Base-by-base conservation (phyloP, 1,140 invertebrate genomes). In the Cotesia vestalis region DNA sequence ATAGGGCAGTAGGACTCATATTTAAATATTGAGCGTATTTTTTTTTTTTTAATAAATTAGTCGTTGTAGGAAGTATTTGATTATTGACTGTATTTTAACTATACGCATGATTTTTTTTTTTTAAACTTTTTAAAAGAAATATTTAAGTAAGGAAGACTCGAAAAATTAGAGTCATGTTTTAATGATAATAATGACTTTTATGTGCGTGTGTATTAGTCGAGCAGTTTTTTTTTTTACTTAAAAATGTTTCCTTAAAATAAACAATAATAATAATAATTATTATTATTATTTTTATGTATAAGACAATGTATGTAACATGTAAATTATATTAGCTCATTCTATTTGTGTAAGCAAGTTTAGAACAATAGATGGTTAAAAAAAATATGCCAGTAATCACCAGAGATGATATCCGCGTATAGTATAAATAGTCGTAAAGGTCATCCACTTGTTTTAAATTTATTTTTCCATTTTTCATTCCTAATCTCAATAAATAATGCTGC, bases 11-110 rank as follows among this genome's bases (percentile, higher is more conserved):
- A 80, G 82, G 82, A 84, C 79, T 78, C 72, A 79, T 77, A 82
- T 77, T 73, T 82, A 77, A 82, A 80, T 80, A 84, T 85, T 85
- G 83, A 85, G 83, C 81, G 83, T 81, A 81, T 84, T 85, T 85
- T 83, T 84, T 79, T 80, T 84, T 71, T 4, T n/a, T 52, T 11
- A 9, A 46, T 46, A 46, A 46, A 46, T 68, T 69, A 81, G 77
- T 85, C 83, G 83, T 83, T 85, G 83, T 84, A 84, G 81, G 79
- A 85, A 85, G 82, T 84, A 72, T 79, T 79, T 77, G 76, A 83
- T 84, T 79, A 81, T 83, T 80, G 79, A 83, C 79, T 77, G 78
- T 79, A 81, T 82, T 82, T 78, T 69, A 34, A 84, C 82, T 82
- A 83, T 84, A 85, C 81, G 79, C 79, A 77, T 78, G 68, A 78